Base-by-base conservation (phyloP, 2,113 vertebrate genomes). In the Albula glossodonta region DNA sequence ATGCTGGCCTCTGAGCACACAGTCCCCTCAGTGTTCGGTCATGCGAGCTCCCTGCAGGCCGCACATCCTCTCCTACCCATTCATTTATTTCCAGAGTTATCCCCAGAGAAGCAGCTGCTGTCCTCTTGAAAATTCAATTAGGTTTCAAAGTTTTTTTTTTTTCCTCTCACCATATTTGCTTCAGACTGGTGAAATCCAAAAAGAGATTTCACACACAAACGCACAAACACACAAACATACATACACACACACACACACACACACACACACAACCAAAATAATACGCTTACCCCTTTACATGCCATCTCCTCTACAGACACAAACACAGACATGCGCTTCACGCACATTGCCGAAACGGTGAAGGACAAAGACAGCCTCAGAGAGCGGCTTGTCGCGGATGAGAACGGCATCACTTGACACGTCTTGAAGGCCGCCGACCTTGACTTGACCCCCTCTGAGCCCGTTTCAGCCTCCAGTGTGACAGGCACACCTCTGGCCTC, bases 351-450 rank as follows among this genome's bases (percentile, higher is more conserved):
- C 70, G 5, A 11, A 31, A 31, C 70, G n/a, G 70, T 7, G 25
- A 74, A 31, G 70, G n/a, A 74, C 70, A 74, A 31, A 74, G 70
- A 5, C 1, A 2, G 63, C 19, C 63, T 70, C 63, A 25, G 63
- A 70, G 19, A 70, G 19, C 63, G 4, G 3, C 17, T 3, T 3
- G 63, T 22, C 81, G 66, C 31, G 83, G 84, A 89, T 88, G 81
- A 87, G 84, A n/a, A 83, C 83, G 87, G 86, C 80, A 89, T 92
- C 79, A 84, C 85, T 89, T 88, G 83, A 85, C 86, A 80, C 74
- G 84, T 85, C 87, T 85, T 87, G 56, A 83, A n/a, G 87, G 50
- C 83, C 51, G 19, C 22, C 83, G 85, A 86, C 83, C 91, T 79
- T 85, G 80, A 17, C 50, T 51, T 89, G 90, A 89, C 87, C 88